Conservation (phyloP, 92 coral and sea anemone genomes). For the Porites divaricata region DNA sequence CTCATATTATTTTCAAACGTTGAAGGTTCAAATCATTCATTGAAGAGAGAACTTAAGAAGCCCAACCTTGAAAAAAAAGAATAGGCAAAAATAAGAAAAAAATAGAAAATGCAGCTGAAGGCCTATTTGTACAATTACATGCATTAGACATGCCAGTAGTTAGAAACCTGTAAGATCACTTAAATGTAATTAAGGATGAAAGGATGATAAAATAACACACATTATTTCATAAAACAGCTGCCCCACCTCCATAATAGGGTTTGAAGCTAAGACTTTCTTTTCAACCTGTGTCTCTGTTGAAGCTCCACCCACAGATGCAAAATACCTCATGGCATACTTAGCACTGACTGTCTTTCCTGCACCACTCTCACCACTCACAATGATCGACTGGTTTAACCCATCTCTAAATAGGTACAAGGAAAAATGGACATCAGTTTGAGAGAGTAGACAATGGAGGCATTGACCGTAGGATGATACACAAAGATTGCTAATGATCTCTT, state of each 20-base stretch:
- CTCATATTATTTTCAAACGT: no score
- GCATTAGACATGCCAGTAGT: no score
- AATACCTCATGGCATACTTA: conserved; percentile 98
- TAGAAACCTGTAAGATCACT: background rate
- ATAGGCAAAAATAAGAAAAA: no score
- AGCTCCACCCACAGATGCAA: conserved; percentile 98
- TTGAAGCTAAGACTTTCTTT: conserved; percentile 96
- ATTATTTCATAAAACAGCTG: no score
- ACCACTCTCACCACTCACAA: conserved; percentile 99
- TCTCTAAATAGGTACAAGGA: conserved; percentile 54
- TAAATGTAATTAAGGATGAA: background rate
- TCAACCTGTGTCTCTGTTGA: conserved; percentile 96
- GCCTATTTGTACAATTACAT: no score
- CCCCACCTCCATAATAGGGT: conserved; percentile 98
- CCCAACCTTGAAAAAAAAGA: no score
- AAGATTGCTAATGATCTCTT: no score
- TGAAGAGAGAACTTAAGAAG: no score
- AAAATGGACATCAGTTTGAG: background rate
- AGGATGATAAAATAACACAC: background rate
- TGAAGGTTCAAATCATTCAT: no score
- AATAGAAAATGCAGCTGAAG: no score
- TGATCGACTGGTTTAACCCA: conserved; percentile 91
- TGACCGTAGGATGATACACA: no score
- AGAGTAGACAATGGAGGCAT: no score
- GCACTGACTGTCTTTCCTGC: conserved; percentile 99